Evolutionary conservation across 2,113 vertebrate species (phyloP).

Genomic region (Macquaria australasica): DNA sequence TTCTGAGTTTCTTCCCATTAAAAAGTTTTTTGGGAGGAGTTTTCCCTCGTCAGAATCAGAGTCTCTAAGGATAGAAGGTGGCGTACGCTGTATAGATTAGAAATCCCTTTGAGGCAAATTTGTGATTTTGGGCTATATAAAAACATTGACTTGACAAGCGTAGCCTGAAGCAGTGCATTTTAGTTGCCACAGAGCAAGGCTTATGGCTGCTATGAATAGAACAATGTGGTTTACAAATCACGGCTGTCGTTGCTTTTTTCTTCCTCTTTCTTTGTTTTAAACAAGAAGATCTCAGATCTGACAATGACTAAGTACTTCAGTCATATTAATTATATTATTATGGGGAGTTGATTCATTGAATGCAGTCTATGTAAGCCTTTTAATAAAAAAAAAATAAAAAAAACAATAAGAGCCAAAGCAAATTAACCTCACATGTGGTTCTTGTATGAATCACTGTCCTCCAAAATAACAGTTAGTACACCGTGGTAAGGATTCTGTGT

Average conservation of each 20-base stretch:
- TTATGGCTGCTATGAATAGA: slow-evolving; percentile 6
- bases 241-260: slow-evolving; percentile 7
- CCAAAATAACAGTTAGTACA: neutral
- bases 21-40: neutral
- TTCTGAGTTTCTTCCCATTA: neutral
- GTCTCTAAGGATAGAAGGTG: neutral
- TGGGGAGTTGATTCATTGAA: slow-evolving; percentile 23
- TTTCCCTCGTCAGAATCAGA: neutral
- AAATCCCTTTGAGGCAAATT: neutral
- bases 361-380: slow-evolving; percentile 25
- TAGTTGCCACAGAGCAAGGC: slow-evolving; percentile 13
- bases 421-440: slow-evolving; percentile 5
- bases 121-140: neutral
- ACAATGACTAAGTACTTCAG: slow-evolving; percentile 36
- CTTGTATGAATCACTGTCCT: slow-evolving; percentile 25
- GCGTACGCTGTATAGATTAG: neutral
- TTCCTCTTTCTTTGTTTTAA: slow-evolving; percentile 12
- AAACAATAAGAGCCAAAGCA: slow-evolving; percentile 6
- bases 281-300: slow-evolving; percentile 22
- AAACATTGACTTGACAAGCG: slow-evolving; percentile 4
- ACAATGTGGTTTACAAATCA: neutral
- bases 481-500: neutral
- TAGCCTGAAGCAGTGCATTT: neutral
- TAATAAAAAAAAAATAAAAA: neutral
- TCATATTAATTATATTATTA: slow-evolving; percentile 35